A percentile compares a stretch with the other conserved stretches of the same genome.
These are phyloP conservation scores for Thunnus thynnus DNA, from an alignment of 2,113 vertebrate genomes.

Conservation along the genomic window DNA sequence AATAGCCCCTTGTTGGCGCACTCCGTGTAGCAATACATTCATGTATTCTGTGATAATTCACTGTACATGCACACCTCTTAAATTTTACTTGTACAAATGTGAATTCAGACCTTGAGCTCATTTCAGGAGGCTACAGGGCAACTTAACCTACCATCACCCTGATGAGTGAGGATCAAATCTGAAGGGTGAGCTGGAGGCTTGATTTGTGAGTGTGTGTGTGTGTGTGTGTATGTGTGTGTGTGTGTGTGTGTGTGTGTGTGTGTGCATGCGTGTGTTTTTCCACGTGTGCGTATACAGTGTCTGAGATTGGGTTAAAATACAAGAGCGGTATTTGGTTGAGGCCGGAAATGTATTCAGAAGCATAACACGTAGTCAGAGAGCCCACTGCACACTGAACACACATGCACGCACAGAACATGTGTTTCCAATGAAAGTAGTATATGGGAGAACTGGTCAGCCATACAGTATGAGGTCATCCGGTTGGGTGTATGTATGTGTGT, in stretches of 20 bases:
- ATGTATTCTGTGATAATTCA: no score
- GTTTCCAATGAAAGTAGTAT: slow-evolving; percentile 78
- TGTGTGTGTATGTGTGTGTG: neutral
- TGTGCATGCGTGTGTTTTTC: neutral
- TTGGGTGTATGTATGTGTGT: slow-evolving; percentile 21
- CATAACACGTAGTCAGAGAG: slow-evolving; percentile 62
- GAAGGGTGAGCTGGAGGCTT: slow-evolving; percentile 3
- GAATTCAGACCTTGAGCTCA: slow-evolving; percentile 9
- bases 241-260: neutral
- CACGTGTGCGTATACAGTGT: neutral
- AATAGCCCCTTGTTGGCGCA: no score
- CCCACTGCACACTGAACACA: slow-evolving; percentile 48
- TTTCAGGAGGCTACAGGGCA: slow-evolving; percentile 1
- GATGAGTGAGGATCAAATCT: slow-evolving; percentile 24
- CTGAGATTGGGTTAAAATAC: slow-evolving; percentile 51
- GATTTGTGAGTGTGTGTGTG: neutral
- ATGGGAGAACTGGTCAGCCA: slow-evolving; percentile 73
- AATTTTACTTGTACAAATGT: neutral
- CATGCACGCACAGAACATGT: slow-evolving; percentile 70
- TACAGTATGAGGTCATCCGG: slow-evolving; percentile 74
- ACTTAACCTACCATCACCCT: neutral
- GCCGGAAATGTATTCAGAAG: slow-evolving; percentile 83
- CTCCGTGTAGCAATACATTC: no score
- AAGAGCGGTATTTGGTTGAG: slow-evolving; percentile 37
- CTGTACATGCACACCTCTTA: neutral